A percentile compares a stretch with the other conserved stretches of the same genome.
Conservation (phyloP, 2,113 vertebrate genomes). For the Dicrurus megarhynchus region DNA sequence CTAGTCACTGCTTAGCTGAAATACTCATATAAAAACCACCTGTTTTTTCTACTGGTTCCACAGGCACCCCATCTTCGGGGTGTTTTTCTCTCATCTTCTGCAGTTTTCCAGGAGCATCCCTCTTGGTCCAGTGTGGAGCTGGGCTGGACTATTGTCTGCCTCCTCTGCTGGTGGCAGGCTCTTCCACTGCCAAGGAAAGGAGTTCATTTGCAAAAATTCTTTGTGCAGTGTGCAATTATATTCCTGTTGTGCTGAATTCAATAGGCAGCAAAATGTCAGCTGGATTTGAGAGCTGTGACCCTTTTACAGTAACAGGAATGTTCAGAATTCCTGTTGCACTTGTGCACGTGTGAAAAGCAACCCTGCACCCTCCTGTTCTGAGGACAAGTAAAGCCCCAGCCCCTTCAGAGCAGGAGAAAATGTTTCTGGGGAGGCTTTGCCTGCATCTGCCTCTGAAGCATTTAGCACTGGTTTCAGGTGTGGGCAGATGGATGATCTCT, state of each 20-base stretch:
- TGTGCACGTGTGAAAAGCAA: not conserved
- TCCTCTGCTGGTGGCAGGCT: not conserved
- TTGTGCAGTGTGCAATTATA: not conserved
- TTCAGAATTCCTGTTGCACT: not conserved
- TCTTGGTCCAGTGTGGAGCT: not conserved
- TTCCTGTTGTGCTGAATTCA: not conserved
- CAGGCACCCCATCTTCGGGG: not conserved
- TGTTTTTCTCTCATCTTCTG: not conserved
- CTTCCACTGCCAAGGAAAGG: not conserved
- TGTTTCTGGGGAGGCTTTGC: not conserved
- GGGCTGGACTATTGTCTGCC: not conserved
- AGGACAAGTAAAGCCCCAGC: not conserved
- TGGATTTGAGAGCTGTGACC: not conserved
- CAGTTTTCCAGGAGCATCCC: not conserved
- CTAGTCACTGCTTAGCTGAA: not conserved
- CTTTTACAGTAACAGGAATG: not conserved
- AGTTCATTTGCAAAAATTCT: not conserved
- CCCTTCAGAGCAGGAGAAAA: not conserved
- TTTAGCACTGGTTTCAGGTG: not conserved
- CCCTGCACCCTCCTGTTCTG: not conserved
- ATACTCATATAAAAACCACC: not conserved
- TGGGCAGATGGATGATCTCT: not conserved
- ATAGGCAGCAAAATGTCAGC: not conserved
- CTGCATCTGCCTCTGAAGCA: not conserved
- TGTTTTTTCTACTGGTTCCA: not conserved